Base-by-base conservation (phyloP, 2,888 invertebrate species). In the Dynastes tityus region DNA sequence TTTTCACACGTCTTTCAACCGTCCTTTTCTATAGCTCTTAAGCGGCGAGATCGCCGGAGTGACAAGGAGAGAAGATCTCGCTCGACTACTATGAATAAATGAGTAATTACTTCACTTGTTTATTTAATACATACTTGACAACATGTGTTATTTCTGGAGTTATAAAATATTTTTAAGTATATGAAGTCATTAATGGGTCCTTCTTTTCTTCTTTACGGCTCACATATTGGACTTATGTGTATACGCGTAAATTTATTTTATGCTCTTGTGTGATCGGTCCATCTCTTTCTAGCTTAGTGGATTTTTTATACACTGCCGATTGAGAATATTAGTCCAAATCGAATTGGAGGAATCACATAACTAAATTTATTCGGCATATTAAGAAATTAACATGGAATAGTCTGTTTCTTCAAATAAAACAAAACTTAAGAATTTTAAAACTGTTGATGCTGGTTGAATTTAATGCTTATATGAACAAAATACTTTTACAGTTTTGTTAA, bases 141-240 rank as follows among this genome's bases (percentile, higher is more conserved):
- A 80, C 82, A 81, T 81, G 81, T 82, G 82, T 81, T 81, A 81
- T 82, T 82, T 81, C 82, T 81, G 78, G 80, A 80, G 80, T 80
- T 78, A 79, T 78, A 80, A 80, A 82, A 81, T 81, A 81, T 82
- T 82, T 79, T 81, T 81, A 81, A 82, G 81, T 81, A 80, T 79
- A 80, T 80, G 81, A 80, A 81, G 80, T 78, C 80, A 80, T 81
- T 81, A 79, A 80, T 80, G 79, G 11, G 73, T 78, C 40, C 79
- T 71, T 79, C 78, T 82, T 82, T 32, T 63, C 80, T 70, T 81
- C 65, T 67, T 40, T 40, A 55, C 53, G 75, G 32, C 79, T 78
- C 74, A 79, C 79, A 80, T 79, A 76, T 79, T 74, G 77, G 78
- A 71, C 68, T 27, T 53, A 29, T 70, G 55, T 58, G 55, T 58